Base-by-base conservation (phyloP, 2,888 invertebrate genomes). In the Lasius platythorax region DNA sequence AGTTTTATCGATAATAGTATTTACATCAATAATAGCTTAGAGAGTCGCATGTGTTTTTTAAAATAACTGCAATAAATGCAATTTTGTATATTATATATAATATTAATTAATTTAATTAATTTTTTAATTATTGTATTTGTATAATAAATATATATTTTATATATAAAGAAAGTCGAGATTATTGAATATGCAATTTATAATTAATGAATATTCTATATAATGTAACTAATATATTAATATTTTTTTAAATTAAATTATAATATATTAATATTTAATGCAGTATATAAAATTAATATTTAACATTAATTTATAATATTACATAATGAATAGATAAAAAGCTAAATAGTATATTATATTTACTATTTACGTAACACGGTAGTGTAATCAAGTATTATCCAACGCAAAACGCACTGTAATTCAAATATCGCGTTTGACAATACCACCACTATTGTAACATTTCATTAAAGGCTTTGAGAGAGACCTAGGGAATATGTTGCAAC, bases 401-500 rank as follows among this genome's bases (percentile, higher is more conserved):
- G n/a, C 58, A 33, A 53, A 76, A 64, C 2, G 50, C 28, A 18
- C 2, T 28, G 18, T 64, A 23, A 64, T 50, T 23, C 46, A 15
- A 64, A 46, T 37, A 28, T 53, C 23, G 37, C 30, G 18, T 74
- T 74, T 33, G 37, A 64, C 23, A 46, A 73, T 73, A 58, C 6
- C 33, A 40, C 28, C 11, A 37, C 11, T 8, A 8, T 50, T 53
- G 11, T 50, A 46, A 75, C 15, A 63, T 75, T 64, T 75, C 33
- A 37, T 37, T 66, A 75, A 50, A 40, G 50, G 33, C 37, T 6
- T 18, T 15, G 43, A 74, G 28, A 61, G 15, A 61, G 15, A 46
- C 8, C 30, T 12, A 12, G 18, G 18, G 28, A 50, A 64, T 66
- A 76, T 46, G 23, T 66, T 50, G 28, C 28, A 76, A 53, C 18